These are phyloP conservation scores for Drosophila pallidifrons DNA, from an alignment of 1,140 invertebrate species.

Conservation along the genomic window DNA sequence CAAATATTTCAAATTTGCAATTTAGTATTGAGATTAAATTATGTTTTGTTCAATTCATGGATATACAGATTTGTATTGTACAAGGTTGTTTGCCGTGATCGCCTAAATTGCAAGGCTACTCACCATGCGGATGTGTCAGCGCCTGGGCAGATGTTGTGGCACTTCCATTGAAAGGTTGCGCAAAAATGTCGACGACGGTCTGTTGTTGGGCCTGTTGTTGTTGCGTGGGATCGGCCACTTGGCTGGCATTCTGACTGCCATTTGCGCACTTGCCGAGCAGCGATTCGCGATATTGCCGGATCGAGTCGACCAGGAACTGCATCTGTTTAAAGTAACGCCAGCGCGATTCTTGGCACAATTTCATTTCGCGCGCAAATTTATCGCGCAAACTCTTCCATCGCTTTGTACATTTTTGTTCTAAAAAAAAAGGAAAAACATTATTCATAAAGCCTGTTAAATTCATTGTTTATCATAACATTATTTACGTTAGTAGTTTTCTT, in stretches of 20 bases:
- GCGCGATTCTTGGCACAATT: slow-evolving; percentile 79
- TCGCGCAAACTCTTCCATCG: slow-evolving; percentile 82
- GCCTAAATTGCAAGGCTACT: not conserved
- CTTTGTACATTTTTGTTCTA: slow-evolving; percentile 84
- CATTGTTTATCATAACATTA: not conserved
- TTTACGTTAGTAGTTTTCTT: slow-evolving; percentile 1
- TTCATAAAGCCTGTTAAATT: not conserved
- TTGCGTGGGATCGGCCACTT: slow-evolving; percentile 76
- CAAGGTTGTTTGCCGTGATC: not conserved
- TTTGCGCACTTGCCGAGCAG: slow-evolving; percentile 78
- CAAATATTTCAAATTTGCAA: no score
- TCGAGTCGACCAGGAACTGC: slow-evolving; percentile 81
- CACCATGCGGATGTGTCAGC: slow-evolving; percentile 80
- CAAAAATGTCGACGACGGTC: slow-evolving; percentile 78
- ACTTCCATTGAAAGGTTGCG: slow-evolving; percentile 78
- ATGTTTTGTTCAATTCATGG: not conserved
- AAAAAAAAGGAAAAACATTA: not conserved
- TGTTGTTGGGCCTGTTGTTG: slow-evolving; percentile 78
- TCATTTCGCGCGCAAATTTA: slow-evolving; percentile 83
- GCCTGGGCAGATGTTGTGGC: slow-evolving; percentile 77
- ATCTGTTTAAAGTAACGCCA: slow-evolving; percentile 84
- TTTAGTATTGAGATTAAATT: no score
- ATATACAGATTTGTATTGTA: no score
- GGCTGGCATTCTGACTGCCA: slow-evolving; percentile 67
- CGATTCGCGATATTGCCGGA: slow-evolving; percentile 79